Evolutionary conservation across 2,113 vertebrate species (phyloP), one percentile per base, ranked within the genome.

Genomic region (Clupea harengus): DNA sequence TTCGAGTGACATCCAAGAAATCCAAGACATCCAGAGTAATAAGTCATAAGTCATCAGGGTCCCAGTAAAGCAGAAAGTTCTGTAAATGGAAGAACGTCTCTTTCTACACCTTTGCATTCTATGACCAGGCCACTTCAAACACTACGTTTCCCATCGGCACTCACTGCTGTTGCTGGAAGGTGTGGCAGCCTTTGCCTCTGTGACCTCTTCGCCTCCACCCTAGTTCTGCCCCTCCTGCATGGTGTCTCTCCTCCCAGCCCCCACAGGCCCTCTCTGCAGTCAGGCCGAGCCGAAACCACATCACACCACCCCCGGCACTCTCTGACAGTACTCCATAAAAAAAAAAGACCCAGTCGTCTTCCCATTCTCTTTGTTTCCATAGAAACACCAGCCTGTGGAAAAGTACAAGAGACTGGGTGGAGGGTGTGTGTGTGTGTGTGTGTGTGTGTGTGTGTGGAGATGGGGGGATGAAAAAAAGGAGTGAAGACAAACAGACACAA

Each of bases 301-400:
- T 32, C 72, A 39, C 3, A 78, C 3, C 32, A 78, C 28, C 85
- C 45, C 54, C 84, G 52, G 88, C 85, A n/a, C 83, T 86, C 72
- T 15, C 32, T 86, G 92, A 92, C 89, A 88, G 86, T 47, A 75
- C 89, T 92, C 92, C 87, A 89, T 94, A 88, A 86, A 78, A 28
- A 78, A 1, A 28, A 11, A 5, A 32, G 72, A 28, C 45, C 52
- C 46, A 39, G 22, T 6, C 81, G 45, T 86, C 86, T 91, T 87
- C 84, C 85, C 84, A 46, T 86, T 89, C 86, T 85, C 84, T 89
- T 50, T 67, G 93, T 95, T 94, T 89, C 93, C 93, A 93, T 95
- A 90, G 94, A 89, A 93, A 95, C 93, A 25, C 0, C 49, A 18
- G 75, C 86, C 90, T 81, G 6, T 91, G 92, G 90, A 92, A 92